A percentile compares a stretch with the other conserved stretches of the same genome.
phyloP scores from a whole-genome alignment of 2,888 invertebrate genomes.

The Heteromurus nitidus region DNA sequence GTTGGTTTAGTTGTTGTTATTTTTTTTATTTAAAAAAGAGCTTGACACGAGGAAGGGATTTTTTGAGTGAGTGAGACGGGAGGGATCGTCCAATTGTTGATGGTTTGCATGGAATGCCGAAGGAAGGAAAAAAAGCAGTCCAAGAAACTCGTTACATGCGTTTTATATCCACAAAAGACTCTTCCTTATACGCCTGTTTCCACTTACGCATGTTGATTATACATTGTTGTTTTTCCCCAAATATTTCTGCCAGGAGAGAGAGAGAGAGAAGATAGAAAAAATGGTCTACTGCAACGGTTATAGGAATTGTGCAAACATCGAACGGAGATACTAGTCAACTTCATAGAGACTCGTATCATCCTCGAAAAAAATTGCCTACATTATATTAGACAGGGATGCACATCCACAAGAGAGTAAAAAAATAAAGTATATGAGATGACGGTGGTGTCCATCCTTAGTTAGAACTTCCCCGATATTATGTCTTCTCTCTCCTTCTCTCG shows the following conservation, averaged over 20 bases:
- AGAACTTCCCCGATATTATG: constrained; percentile 46
- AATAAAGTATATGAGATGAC: neutral
- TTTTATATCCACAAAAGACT: constrained; percentile 51
- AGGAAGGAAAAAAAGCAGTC: constrained; percentile 57
- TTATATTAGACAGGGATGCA: neutral
- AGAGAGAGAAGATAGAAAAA: constrained; percentile 30
- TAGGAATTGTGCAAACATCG: constrained; percentile 58
- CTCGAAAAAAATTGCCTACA: no score
- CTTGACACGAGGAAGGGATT: constrained; percentile 64
- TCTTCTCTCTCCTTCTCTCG: constrained; percentile 22
- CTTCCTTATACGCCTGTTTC: constrained; percentile 67
- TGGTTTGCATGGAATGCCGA: constrained; percentile 66
- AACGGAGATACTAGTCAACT: constrained; percentile 10
- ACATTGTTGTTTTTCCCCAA: constrained; percentile 60
- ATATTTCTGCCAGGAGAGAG: constrained; percentile 58
- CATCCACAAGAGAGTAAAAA: neutral
- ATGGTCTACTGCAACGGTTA: constrained; percentile 51
- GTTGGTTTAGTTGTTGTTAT: constrained; percentile 29
- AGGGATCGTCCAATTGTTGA: constrained; percentile 67
- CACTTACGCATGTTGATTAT: constrained; percentile 60
- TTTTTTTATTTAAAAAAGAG: constrained; percentile 53
- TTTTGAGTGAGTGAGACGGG: constrained; percentile 53
- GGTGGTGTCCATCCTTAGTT: constrained; percentile 20
- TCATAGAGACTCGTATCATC: no score
- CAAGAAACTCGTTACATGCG: constrained; percentile 56